phyloP scores from a whole-genome alignment of 2,888 invertebrate genomes.

The Pyralis farinalis region DNA sequence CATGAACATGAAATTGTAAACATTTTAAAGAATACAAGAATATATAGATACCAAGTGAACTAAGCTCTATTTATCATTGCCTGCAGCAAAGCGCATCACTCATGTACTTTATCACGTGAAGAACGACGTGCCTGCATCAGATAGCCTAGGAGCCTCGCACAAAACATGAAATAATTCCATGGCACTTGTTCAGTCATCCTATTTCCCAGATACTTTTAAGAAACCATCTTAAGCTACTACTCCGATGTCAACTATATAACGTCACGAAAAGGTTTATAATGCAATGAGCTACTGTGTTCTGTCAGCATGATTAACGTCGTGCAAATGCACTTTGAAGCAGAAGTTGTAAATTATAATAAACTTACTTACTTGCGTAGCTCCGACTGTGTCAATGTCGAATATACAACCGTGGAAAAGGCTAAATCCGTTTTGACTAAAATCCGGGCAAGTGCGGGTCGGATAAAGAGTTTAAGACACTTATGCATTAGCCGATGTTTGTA shows the following conservation, averaged over 20 bases:
- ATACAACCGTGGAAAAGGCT: too few species aligned
- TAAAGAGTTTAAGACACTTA: too few species aligned
- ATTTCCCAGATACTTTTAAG: conserved; percentile 6
- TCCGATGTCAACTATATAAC: conserved; percentile 1
- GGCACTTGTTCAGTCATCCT: conserved; percentile 23
- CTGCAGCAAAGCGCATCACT: conserved; percentile 10
- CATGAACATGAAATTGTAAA: too few species aligned
- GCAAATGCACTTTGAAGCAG: conserved; percentile 36
- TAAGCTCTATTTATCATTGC: not conserved
- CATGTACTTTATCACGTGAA: conserved; percentile 14
- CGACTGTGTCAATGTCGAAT: not conserved
- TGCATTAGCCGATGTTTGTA: too few species aligned
- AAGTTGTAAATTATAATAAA: conserved; percentile 50
- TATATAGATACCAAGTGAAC: not conserved
- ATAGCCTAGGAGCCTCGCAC: conserved; percentile 15
- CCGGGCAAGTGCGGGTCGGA: too few species aligned
- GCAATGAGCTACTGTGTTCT: not conserved
- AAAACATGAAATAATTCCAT: conserved; percentile 14
- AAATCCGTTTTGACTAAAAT: too few species aligned
- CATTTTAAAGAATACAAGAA: too few species aligned
- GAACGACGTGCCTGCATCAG: conserved; percentile 13
- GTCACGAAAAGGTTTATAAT: not conserved
- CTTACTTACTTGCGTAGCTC: conserved; percentile 33
- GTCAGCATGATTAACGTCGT: conserved; percentile 11
- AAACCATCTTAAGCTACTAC: not conserved